These are phyloP conservation scores for Cryptophagus acutangulus DNA, from an alignment of 2,888 invertebrate genomes.

Conservation along the genomic window DNA sequence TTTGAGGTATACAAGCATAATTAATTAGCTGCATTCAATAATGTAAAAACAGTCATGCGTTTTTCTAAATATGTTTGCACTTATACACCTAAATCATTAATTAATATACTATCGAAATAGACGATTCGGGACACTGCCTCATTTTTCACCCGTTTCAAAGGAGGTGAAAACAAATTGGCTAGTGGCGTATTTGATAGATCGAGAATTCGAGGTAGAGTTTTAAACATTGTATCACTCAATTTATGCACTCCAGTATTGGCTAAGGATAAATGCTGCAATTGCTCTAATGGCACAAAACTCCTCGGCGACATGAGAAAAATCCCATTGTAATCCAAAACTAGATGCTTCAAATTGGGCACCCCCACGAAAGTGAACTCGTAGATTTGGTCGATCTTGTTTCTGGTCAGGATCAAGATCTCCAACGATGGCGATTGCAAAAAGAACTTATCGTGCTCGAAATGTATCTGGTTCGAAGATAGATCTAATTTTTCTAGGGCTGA, in stretches of 20 bases:
- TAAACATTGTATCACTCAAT: conserved; percentile 41
- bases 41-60: background rate
- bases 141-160: conserved; percentile 39
- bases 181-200: conserved; percentile 42
- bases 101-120: too few species aligned
- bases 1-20: background rate
- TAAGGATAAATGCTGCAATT: conserved; percentile 41
- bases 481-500: conserved; percentile 38
- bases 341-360: conserved; percentile 38
- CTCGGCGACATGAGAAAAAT: conserved; percentile 31
- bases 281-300: conserved; percentile 38
- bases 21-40: background rate
- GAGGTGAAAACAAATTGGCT: conserved; percentile 40
- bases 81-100: too few species aligned
- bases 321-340: conserved; percentile 35
- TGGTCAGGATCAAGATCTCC: conserved; percentile 38
- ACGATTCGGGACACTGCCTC: too few species aligned
- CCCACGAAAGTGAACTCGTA: conserved; percentile 41
- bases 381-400: conserved; percentile 41
- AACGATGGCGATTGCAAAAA: conserved; percentile 40
- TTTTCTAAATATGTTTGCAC: too few species aligned
- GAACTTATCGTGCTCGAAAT: conserved; percentile 34
- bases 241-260: conserved; percentile 41
- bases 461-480: conserved; percentile 39
- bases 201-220: conserved; percentile 37